phyloP scores from a whole-genome alignment of 2,113 vertebrate species.

The Sinocyclocheilus anophthalmus region DNA sequence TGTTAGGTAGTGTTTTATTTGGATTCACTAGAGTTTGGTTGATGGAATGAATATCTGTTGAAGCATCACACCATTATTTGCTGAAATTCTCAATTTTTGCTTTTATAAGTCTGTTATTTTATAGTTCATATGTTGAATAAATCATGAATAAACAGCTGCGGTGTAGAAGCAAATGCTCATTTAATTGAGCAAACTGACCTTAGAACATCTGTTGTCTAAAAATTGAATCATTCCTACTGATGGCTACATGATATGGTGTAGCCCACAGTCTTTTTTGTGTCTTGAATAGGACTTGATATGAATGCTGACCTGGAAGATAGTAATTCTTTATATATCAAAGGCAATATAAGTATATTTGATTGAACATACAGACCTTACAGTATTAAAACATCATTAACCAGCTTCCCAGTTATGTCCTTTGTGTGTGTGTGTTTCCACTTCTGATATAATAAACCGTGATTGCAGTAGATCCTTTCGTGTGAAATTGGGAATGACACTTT shows the following conservation, averaged over 20 bases:
- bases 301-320: neutral
- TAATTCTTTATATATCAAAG: neutral
- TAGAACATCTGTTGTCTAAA: neutral
- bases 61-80: neutral
- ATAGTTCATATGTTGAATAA: neutral
- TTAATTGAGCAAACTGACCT: slow-evolving; percentile 9
- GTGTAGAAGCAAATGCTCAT: neutral
- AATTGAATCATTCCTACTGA: neutral
- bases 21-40: neutral
- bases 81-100: neutral
- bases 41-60: neutral
- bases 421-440: slow-evolving; percentile 6
- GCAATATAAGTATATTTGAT: slow-evolving; percentile 6
- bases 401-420: neutral
- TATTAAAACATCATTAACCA: slow-evolving; percentile 20
- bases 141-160: neutral
- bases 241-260: neutral
- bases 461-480: slow-evolving; percentile 48
- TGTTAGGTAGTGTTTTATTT: neutral
- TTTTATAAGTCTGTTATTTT: neutral
- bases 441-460: slow-evolving; percentile 41
- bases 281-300: neutral
- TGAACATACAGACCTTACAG: slow-evolving; percentile 25
- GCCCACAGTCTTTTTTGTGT: neutral
- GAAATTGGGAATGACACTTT: slow-evolving; percentile 57